Conservation (phyloP, 2,888 invertebrate genomes). For the Mimumesa dahlbomi region DNA sequence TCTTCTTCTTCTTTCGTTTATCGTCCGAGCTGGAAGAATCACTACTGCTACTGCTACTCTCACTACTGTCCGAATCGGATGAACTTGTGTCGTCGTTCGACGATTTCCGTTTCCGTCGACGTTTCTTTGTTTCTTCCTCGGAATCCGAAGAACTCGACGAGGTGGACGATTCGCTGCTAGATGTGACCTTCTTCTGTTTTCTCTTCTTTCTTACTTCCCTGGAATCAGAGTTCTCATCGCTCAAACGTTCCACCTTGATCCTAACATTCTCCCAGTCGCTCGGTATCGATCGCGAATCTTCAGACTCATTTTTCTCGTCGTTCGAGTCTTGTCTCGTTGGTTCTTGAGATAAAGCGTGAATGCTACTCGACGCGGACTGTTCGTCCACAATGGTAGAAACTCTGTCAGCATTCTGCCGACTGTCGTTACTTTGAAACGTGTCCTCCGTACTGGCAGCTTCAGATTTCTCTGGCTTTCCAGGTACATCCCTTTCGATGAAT, state of each 20-base stretch:
- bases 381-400: conserved; percentile 16
- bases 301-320: conserved; percentile 49
- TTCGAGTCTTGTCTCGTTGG: too few relatives aligned
- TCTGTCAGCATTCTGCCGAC: conserved; percentile 14
- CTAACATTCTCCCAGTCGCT: conserved; percentile 75
- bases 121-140: conserved; percentile 52
- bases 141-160: conserved; percentile 65
- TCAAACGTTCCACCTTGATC: conserved; percentile 73
- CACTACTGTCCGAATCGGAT: conserved; percentile 71
- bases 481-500: conserved; percentile 11
- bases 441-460: conserved; percentile 24
- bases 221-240: conserved; percentile 64
- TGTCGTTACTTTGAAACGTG: conserved; percentile 26
- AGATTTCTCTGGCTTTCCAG: conserved; percentile 17
- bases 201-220: conserved; percentile 45
- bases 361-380: conserved; percentile 7
- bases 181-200: conserved; percentile 54
- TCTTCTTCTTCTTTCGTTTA: conserved; percentile 62
- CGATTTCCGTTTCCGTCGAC: conserved; percentile 47
- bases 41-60: conserved; percentile 69
- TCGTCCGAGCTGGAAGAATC: conserved; percentile 68
- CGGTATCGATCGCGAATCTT: conserved; percentile 69
- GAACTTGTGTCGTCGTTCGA: conserved; percentile 61
- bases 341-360: conserved; percentile 21
- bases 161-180: conserved; percentile 70